Base-by-base conservation (phyloP, 2,888 invertebrate genomes). In the Zhuqinia jingwanae region DNA sequence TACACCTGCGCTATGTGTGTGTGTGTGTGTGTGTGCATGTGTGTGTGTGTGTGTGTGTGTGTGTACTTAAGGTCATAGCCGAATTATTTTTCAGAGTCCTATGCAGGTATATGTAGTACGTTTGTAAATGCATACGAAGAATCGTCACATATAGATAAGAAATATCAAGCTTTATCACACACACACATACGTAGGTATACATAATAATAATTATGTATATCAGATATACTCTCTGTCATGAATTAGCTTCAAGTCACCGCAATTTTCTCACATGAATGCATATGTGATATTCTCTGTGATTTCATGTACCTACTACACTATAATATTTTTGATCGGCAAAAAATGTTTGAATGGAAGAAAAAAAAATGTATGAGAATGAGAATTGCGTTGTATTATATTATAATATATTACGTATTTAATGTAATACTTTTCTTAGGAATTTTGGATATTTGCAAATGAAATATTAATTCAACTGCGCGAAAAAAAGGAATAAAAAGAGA, bases 151-250 rank as follows among this genome's bases (percentile, higher is more conserved):
- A 36, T 36, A 6, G 36, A 36, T 36, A 36, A 36, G n/a, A n/a
- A n/a, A n/a, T n/a, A 50, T 50, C 3, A 36, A 36, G 8, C 36
- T 6, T 65, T 65, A 30, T 36, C n/a, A 65, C n/a, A 17, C 65
- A 30, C 30, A 65, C 30, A 13, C 36, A n/a, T 42, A n/a, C n/a
- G n/a, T n/a, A n/a, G n/a, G n/a, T 30, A 36, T 58, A 30, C 17
- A 10, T 1, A 30, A 36, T 6, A 1, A 36, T 65, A 65, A 65
- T 65, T 42, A 30, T 36, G 30, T 17, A 65, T 65, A 36, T 70
- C n/a, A 15, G 25, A 70, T 70, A 47, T n/a, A n/a, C n/a, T n/a
- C 70, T 70, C 15, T 27, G 47, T 22, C 70, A 70, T 70, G 70
- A 50, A 47, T 70, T 25, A 25, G 13, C 70, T n/a, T n/a, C n/a